Conservation (phyloP, 2,113 vertebrate species). For the Azemiops feae region DNA sequence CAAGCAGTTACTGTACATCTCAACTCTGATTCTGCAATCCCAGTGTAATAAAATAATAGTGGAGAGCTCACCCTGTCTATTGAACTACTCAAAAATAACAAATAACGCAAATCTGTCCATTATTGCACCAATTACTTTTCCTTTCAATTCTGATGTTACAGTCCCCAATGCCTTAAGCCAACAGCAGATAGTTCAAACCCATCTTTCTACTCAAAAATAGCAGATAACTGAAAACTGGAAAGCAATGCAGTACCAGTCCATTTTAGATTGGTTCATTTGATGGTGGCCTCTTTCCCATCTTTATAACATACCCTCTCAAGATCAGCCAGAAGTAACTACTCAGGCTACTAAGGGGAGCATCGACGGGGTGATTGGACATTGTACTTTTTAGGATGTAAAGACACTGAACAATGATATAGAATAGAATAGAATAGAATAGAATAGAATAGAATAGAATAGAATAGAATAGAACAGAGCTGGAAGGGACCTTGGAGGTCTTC, state of each 20-base stretch:
- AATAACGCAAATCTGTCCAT: no score
- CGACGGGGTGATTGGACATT: not conserved
- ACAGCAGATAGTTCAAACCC: not conserved
- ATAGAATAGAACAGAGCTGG: no score
- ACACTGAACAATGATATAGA: not conserved
- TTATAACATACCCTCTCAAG: not conserved
- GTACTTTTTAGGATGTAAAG: not conserved
- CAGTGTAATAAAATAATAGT: not conserved
- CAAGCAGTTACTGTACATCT: not conserved
- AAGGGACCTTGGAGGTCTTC: no score
- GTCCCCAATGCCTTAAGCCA: not conserved
- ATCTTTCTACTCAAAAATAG: not conserved
- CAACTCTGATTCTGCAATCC: not conserved
- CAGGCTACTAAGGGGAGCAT: not conserved
- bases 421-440: no score
- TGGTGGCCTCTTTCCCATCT: not conserved
- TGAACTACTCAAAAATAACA: not conserved
- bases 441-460: no score
- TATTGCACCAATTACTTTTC: not conserved
- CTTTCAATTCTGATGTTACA: not conserved
- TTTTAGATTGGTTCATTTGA: not conserved
- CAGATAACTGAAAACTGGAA: not conserved
- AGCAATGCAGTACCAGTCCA: not conserved
- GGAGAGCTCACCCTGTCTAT: not conserved
- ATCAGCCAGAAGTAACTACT: not conserved